phyloP scores from a whole-genome alignment of 2,888 invertebrate species.

The Drosophila algonquin region DNA sequence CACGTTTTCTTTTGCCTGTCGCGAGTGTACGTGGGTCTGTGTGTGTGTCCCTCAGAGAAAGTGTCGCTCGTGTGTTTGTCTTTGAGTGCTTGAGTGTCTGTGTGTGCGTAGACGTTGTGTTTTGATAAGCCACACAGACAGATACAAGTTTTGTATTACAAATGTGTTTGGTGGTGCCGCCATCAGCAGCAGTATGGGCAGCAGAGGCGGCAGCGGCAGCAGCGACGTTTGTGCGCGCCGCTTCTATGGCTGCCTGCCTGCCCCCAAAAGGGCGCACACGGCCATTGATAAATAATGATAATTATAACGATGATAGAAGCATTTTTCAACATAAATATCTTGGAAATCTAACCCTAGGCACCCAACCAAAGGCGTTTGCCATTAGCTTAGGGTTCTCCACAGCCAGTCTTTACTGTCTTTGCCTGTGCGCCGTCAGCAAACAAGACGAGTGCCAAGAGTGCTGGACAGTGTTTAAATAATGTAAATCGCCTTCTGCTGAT shows the following conservation, averaged over 20 bases:
- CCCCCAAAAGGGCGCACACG: background rate
- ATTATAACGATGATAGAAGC: slow-evolving; percentile 16
- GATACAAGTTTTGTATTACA: slow-evolving; percentile 47
- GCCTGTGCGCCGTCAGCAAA: slow-evolving; percentile 36
- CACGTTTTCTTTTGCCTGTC: slow-evolving; percentile 43
- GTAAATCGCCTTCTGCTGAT: slow-evolving; percentile 51
- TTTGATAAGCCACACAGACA: slow-evolving; percentile 61
- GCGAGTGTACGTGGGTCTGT: slow-evolving; percentile 42
- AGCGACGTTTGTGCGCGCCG: background rate
- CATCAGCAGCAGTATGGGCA: slow-evolving; percentile 21
- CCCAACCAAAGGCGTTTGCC: slow-evolving; percentile 28
- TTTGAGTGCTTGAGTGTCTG: slow-evolving; percentile 11
- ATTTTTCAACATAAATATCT: slow-evolving; percentile 25
- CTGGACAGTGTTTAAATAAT: slow-evolving; percentile 68
- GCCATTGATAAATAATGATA: slow-evolving; percentile 35
- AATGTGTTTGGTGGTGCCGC: slow-evolving; percentile 47
- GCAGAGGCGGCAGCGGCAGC: background rate
- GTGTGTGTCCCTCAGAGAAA: slow-evolving; percentile 2
- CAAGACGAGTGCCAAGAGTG: slow-evolving; percentile 53
- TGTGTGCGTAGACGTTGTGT: slow-evolving; percentile 50
- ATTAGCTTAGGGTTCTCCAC: slow-evolving; percentile 29
- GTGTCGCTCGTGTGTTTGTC: slow-evolving; percentile 15
- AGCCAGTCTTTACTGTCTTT: slow-evolving; percentile 51
- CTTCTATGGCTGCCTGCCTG: slow-evolving; percentile 43
- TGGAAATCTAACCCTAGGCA: background rate